phyloP scores from a whole-genome alignment of 2,797 vertebrate genomes.

The Carapus acus region DNA sequence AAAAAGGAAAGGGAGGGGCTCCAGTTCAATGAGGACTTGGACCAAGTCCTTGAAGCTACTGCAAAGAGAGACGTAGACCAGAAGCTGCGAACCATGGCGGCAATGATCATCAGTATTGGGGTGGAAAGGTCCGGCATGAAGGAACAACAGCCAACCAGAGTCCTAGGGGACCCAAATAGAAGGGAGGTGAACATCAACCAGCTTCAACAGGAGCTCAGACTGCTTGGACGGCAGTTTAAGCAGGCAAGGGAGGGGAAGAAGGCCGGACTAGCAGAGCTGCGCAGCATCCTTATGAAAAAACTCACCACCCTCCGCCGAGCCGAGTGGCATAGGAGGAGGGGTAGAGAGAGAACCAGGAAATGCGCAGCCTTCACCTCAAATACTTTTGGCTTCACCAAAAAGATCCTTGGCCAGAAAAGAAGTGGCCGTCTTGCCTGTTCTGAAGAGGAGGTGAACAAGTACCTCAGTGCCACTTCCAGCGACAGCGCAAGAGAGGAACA shows the following conservation, averaged over 20 bases:
- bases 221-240: not conserved
- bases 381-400: slow-evolving; percentile 1
- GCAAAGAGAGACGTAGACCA: not conserved
- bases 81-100: not conserved
- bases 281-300: slow-evolving; percentile 8
- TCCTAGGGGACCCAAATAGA: not conserved
- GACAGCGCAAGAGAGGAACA: slow-evolving; percentile 1
- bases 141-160: not conserved
- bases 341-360: not conserved
- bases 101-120: not conserved
- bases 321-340: not conserved
- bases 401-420: not conserved
- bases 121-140: not conserved
- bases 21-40: too few relatives aligned
- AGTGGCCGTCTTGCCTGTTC: slow-evolving; percentile 1
- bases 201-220: not conserved
- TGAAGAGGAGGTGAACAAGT: slow-evolving; percentile 5
- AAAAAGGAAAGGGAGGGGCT: not conserved
- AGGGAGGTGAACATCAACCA: slow-evolving; percentile 1
- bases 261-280: slow-evolving; percentile 1
- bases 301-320: slow-evolving; percentile 1
- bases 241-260: not conserved
- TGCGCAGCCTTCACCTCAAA: slow-evolving; percentile 5
- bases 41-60: not conserved
- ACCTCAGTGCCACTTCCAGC: slow-evolving; percentile 7